These are phyloP conservation scores for Rhinolophus sinicus DNA, from an alignment of 2,113 vertebrate species.

Conservation along the genomic window DNA sequence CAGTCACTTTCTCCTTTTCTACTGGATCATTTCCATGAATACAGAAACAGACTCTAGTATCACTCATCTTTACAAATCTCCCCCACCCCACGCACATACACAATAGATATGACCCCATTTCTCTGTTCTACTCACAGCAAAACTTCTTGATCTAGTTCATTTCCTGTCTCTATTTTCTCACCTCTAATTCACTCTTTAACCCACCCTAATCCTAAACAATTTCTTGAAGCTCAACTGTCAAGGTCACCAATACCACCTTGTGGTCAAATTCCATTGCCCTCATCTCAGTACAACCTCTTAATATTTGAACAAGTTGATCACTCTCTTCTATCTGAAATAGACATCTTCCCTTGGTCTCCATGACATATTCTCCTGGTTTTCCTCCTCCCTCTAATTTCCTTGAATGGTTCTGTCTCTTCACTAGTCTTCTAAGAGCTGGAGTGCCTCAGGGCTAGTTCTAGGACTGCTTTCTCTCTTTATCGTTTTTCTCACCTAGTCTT, in stretches of 20 bases:
- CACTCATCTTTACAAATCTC: background rate
- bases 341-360: background rate
- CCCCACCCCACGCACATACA: background rate
- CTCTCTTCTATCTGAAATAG: background rate
- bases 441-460: background rate
- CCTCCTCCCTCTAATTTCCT: background rate
- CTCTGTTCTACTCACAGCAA: background rate
- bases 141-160: background rate
- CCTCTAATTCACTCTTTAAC: slow-evolving; percentile 21
- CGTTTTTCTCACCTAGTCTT: background rate
- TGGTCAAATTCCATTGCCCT: background rate
- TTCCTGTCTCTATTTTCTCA: background rate
- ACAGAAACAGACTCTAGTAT: background rate
- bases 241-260: background rate
- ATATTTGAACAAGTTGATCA: background rate
- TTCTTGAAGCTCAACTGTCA: background rate
- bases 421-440: background rate
- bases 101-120: background rate
- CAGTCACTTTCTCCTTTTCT: background rate
- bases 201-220: background rate
- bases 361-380: background rate
- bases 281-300: background rate
- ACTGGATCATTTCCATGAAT: background rate
- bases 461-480: background rate
- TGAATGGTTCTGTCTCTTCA: background rate